These are phyloP conservation scores for Corythoichthys haematopterus DNA, from an alignment of 2,113 vertebrate genomes.

Conservation along the genomic window DNA sequence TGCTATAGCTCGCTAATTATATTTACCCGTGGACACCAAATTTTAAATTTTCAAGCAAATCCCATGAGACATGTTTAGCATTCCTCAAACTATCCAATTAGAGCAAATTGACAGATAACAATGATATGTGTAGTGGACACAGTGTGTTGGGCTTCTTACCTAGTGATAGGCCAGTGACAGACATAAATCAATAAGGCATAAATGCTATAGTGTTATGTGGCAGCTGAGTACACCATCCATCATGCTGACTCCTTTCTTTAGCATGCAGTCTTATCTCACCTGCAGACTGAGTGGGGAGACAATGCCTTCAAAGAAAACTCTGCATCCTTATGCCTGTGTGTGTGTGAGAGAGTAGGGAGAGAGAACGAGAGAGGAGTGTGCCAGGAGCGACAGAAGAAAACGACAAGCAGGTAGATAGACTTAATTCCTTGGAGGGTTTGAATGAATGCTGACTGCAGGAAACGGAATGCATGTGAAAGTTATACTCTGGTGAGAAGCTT, in stretches of 20 bases:
- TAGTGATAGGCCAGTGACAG: conserved; percentile 27
- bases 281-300: conserved; percentile 28
- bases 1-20: too few species aligned
- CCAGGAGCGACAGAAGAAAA: conserved; percentile 42
- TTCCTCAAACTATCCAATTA: not conserved
- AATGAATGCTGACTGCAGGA: conserved; percentile 60
- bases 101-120: conserved; percentile 37
- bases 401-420: conserved; percentile 56
- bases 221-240: conserved; percentile 51
- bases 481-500: conserved; percentile 29
- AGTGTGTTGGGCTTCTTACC: conserved; percentile 15
- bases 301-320: conserved; percentile 40
- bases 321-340: conserved; percentile 1
- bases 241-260: conserved; percentile 50
- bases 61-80: conserved; percentile 25
- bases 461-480: conserved; percentile 54
- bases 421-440: conserved; percentile 54
- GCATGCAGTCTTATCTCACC: conserved; percentile 41
- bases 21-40: too few species aligned
- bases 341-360: conserved; percentile 1
- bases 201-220: conserved; percentile 41
- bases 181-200: conserved; percentile 64
- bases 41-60: not conserved
- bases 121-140: conserved; percentile 2
- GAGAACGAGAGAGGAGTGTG: not conserved